Base-by-base conservation (phyloP, 2,888 invertebrate genomes). In the Vesta saturnalis region DNA sequence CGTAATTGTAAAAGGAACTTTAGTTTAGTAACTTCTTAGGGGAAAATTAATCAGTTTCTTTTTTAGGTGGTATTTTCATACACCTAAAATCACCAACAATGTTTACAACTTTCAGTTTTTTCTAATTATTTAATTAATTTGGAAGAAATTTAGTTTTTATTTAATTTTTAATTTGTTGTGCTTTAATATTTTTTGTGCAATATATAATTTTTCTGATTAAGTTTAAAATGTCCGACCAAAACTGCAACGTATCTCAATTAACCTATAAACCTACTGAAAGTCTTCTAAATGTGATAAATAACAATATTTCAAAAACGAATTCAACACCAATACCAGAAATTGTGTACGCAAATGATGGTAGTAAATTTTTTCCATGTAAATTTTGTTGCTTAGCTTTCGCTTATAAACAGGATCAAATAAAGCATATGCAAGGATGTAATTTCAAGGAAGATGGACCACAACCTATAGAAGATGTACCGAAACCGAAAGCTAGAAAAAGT, bases 351-450 rank as follows among this genome's bases (percentile, higher is more conserved):
- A 71, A 73, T 22, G 74, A 76, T 57, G 76, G 76, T n/a, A 68
- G 67, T 15, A 67, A 69, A 16, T 77, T 74, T 60, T 76, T 71
- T 35, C 75, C 75, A 1, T 77, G 76, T 21, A 67, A 69, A 15
- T 66, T 69, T 56, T 77, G 76, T 59, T 73, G 73, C 47, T 64
- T 69, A 8, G 76, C 76, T 6, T 77, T 74, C 55, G 72, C 75
- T n/a, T 61, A 71, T 30, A 73, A 73, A 54, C 49, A 61, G 1
- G 69, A 74, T 43, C 61, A 74, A 23, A 39, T 69, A 1, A 55
- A 68, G 47, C 76, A 77, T 43, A 65, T 68, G 55, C 22, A 60
- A 14, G 60, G 64, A 1, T 73, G 73, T 35, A 52, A 52, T 19
- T 52, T 52, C 19, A 18, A 21, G 19, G 52, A 21, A 1, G 21